Conservation (phyloP, 2,888 invertebrate genomes). For the Steinernema hermaphroditum region DNA sequence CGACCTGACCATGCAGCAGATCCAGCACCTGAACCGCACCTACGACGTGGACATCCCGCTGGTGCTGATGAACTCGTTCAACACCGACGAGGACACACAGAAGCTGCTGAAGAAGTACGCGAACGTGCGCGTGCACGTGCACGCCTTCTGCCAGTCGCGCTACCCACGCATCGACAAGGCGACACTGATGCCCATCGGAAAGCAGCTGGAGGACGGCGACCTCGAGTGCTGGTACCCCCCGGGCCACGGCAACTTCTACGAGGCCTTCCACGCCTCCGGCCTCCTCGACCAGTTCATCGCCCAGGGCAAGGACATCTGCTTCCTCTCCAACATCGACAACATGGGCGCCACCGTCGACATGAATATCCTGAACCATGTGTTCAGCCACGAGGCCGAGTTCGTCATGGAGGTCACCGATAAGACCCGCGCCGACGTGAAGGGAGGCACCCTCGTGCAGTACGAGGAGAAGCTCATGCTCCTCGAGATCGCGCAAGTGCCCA, state of each 20-base stretch:
- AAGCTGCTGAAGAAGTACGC: conserved; percentile 87
- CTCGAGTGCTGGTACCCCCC: conserved; percentile 95
- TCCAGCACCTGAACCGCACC: conserved; percentile 82
- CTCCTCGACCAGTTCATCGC: conserved; percentile 84
- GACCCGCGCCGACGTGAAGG: conserved; percentile 95
- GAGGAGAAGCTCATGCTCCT: conserved; percentile 88
- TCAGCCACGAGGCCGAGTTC: conserved; percentile 68
- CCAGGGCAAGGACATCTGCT: conserved; percentile 77
- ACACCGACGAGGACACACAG: conserved; percentile 96
- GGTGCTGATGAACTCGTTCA: conserved; percentile 99
- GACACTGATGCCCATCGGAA: conserved; percentile 86
- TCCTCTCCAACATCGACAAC: conserved; percentile 95
- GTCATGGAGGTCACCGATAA: conserved; percentile 99
- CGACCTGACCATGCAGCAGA: conserved; percentile 93
- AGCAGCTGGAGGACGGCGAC: conserved; percentile 76
- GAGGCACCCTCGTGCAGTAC: conserved; percentile 79
- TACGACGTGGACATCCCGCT: conserved; percentile 93
- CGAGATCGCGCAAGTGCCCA: conserved; percentile 98
- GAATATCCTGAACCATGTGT: conserved; percentile 74
- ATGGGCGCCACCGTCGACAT: conserved; percentile 97
- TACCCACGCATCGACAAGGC: conserved; percentile 93
- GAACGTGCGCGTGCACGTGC: conserved; percentile 76
- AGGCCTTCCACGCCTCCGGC: conserved; percentile 90
- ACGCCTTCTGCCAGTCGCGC: conserved; percentile 94
- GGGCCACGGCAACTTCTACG: conserved; percentile 98